Conservation (phyloP, 2,888 invertebrate species). For the Limnephilus lunatus region DNA sequence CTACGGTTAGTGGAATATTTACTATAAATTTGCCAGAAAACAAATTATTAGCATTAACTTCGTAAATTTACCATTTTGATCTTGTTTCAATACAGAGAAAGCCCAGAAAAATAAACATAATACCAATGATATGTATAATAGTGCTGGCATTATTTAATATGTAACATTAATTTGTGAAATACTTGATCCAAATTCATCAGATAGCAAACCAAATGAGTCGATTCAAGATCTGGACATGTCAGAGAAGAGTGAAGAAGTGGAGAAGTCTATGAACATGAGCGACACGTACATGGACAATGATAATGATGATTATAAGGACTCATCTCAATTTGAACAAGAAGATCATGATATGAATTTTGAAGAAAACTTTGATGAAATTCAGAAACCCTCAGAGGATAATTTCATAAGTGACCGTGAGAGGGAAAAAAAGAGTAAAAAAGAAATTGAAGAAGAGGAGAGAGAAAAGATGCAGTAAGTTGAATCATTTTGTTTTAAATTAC, state of each 20-base stretch:
- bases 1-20: no score
- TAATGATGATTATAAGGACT: constrained; percentile 53
- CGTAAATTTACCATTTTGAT: not conserved
- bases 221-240: constrained; percentile 41
- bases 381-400: constrained; percentile 70
- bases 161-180: not conserved
- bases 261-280: constrained; percentile 68
- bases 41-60: not conserved
- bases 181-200: constrained; percentile 30
- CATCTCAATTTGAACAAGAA: constrained; percentile 34
- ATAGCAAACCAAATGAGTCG: constrained; percentile 49
- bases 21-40: not conserved
- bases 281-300: constrained; percentile 5
- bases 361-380: constrained; percentile 22
- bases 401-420: constrained; percentile 79
- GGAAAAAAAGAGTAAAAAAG: constrained; percentile 86
- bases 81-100: not conserved
- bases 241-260: constrained; percentile 68
- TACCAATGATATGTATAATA: not conserved
- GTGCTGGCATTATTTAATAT: not conserved
- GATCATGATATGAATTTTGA: constrained; percentile 54
- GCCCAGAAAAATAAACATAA: not conserved
- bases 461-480: constrained; percentile 93
- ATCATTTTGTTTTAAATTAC: not conserved
- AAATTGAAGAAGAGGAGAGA: constrained; percentile 94